Conservation (phyloP, 2,888 invertebrate species). For the Drosophila kuntzei region DNA sequence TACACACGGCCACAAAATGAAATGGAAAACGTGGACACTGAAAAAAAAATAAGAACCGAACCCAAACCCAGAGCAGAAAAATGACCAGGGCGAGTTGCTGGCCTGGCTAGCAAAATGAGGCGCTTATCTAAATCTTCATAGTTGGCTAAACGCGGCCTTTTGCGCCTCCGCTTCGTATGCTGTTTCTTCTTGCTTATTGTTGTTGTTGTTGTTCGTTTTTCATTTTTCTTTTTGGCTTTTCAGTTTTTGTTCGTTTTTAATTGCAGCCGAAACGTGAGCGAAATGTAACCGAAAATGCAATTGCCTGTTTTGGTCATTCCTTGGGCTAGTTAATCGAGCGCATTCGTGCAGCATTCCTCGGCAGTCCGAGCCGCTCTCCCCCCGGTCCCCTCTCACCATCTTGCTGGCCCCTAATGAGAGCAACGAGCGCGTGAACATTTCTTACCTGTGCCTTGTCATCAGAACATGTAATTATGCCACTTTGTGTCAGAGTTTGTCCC, state of each 20-base stretch:
- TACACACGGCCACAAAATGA: slow-evolving; percentile 63
- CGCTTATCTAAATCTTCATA: slow-evolving; percentile 86
- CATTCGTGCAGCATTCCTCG: slow-evolving; percentile 77
- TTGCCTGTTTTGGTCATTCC: slow-evolving; percentile 74
- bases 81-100: slow-evolving; percentile 31
- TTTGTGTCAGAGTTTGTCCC: slow-evolving; percentile 66
- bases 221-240: slow-evolving; percentile 27
- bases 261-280: slow-evolving; percentile 82
- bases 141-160: slow-evolving; percentile 85
- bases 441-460: slow-evolving; percentile 68
- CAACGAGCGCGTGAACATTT: slow-evolving; percentile 52
- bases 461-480: slow-evolving; percentile 83
- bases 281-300: slow-evolving; percentile 81
- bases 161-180: slow-evolving; percentile 66
- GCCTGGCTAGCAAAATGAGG: slow-evolving; percentile 75
- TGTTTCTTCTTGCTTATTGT: slow-evolving; percentile 31
- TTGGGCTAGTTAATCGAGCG: slow-evolving; percentile 62
- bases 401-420: slow-evolving; percentile 11
- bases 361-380: background rate
- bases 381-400: background rate
- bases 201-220: slow-evolving; percentile 1
- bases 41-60: slow-evolving; percentile 10
- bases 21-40: slow-evolving; percentile 69
- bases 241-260: slow-evolving; percentile 73
- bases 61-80: slow-evolving; percentile 20